phyloP scores from a whole-genome alignment of 2,797 vertebrate genomes.

The Typhlichthys eigenmanni region DNA sequence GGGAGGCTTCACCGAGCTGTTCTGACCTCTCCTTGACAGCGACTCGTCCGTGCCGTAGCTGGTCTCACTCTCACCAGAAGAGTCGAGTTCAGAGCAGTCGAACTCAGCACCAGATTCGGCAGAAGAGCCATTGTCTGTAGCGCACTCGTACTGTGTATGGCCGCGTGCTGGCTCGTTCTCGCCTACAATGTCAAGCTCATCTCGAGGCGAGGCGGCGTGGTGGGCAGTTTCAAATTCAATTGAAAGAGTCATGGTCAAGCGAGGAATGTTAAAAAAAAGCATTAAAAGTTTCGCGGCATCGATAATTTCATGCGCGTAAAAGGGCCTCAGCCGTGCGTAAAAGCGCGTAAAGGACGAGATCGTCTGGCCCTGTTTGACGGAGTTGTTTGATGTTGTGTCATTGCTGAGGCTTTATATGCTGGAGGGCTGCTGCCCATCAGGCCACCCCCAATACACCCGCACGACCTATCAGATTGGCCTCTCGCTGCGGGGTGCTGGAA shows the following conservation, averaged over 20 bases:
- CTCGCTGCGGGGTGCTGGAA: conserved; percentile 58
- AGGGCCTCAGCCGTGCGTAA: conserved; percentile 47
- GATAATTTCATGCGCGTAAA: conserved; percentile 51
- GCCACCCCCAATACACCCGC: conserved; percentile 66
- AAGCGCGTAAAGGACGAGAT: conserved; percentile 26
- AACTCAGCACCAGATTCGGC: conserved; percentile 54
- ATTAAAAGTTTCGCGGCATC: conserved; percentile 19
- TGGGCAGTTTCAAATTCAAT: conserved; percentile 61
- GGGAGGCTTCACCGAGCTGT: conserved; percentile 82
- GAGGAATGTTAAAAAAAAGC: conserved; percentile 22
- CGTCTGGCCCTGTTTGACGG: neutral
- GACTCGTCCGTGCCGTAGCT: conserved; percentile 20
- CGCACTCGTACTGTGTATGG: conserved; percentile 35
- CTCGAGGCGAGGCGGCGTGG: conserved; percentile 48
- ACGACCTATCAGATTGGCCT: conserved; percentile 76
- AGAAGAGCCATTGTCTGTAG: conserved; percentile 44
- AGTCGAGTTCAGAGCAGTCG: conserved; percentile 70
- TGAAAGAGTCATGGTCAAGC: conserved; percentile 74
- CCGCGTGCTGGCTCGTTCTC: conserved; percentile 54
- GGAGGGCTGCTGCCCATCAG: conserved; percentile 48
- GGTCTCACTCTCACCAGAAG: conserved; percentile 60
- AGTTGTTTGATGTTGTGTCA: conserved; percentile 33
- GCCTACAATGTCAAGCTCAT: conserved; percentile 75
- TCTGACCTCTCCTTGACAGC: conserved; percentile 56
- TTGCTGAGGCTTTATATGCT: conserved; percentile 70